Conservation (phyloP, 2,888 invertebrate species). For the Cheilosia vernalis region DNA sequence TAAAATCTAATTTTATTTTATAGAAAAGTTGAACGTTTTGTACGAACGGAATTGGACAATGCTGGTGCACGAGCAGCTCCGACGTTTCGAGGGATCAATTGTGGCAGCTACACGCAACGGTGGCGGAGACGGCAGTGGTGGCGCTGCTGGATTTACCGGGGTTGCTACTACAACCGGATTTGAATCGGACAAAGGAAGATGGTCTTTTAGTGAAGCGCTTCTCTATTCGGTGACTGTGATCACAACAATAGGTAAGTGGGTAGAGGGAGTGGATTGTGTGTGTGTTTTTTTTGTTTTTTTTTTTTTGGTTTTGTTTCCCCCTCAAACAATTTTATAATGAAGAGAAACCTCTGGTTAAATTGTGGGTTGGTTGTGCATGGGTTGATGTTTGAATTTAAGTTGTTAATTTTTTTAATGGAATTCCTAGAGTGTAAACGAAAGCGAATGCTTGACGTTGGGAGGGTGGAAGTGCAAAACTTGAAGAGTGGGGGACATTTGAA, state of each 20-base stretch:
- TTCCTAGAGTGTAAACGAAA: too few relatives aligned
- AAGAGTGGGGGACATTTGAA: too few relatives aligned
- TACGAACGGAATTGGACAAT: conserved; percentile 93
- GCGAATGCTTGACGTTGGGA: too few relatives aligned
- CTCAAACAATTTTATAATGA: too few relatives aligned
- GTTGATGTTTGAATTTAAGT: too few relatives aligned
- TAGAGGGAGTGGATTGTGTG: not conserved
- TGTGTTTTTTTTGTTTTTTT: too few relatives aligned
- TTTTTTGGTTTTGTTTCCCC: too few relatives aligned
- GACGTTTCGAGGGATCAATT: conserved; percentile 91
- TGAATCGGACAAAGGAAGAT: conserved; percentile 82
- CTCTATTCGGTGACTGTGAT: conserved; percentile 94
- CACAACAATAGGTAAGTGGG: conserved; percentile 92
- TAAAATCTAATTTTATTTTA: conserved; percentile 52
- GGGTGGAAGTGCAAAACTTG: too few relatives aligned
- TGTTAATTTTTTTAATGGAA: too few relatives aligned
- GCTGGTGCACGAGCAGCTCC: conserved; percentile 90
- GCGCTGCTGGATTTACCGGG: conserved; percentile 20
- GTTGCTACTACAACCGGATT: conserved; percentile 79
- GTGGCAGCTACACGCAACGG: conserved; percentile 88
- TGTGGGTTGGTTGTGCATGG: too few relatives aligned
- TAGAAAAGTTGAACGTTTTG: conserved; percentile 91
- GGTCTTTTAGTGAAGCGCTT: conserved; percentile 93
- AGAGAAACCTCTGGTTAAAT: too few relatives aligned
- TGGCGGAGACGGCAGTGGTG: conserved; percentile 68